These are phyloP conservation scores for Heterodera schachtii DNA, from an alignment of 1,140 invertebrate genomes.

Conservation along the genomic window DNA sequence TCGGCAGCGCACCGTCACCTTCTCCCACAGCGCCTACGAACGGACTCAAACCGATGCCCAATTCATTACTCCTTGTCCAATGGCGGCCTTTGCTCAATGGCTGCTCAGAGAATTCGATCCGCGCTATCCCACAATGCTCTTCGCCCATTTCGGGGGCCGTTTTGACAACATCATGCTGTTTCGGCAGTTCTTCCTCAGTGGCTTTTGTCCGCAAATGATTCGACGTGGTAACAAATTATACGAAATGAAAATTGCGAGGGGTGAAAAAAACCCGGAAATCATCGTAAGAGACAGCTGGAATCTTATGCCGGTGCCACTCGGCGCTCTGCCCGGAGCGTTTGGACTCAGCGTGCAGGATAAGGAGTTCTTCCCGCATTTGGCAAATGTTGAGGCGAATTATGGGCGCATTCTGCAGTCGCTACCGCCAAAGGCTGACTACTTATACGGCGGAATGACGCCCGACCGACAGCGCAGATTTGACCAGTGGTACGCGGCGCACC, in stretches of 20 bases:
- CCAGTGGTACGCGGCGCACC: not conserved
- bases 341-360: constrained; percentile 12
- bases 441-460: constrained; percentile 10
- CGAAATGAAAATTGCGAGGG: not conserved
- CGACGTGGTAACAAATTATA: not conserved
- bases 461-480: constrained; percentile 4
- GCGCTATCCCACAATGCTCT: not conserved
- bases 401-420: not conserved
- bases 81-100: not conserved
- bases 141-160: not conserved
- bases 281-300: not conserved
- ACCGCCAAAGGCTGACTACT: constrained; percentile 14
- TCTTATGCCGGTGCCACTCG: constrained; percentile 1
- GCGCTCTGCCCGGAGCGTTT: not conserved
- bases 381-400: constrained; percentile 9
- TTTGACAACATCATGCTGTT: constrained; percentile 12
- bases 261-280: not conserved
- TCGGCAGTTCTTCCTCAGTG: constrained; percentile 3
- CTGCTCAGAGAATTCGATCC: not conserved
- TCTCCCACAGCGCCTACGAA: no score
- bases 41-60: not conserved
- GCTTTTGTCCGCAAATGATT: not conserved
- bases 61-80: not conserved
- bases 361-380: not conserved
- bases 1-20: no score